phyloP scores from a whole-genome alignment of 2,888 invertebrate genomes.

The Brenthis daphne region DNA sequence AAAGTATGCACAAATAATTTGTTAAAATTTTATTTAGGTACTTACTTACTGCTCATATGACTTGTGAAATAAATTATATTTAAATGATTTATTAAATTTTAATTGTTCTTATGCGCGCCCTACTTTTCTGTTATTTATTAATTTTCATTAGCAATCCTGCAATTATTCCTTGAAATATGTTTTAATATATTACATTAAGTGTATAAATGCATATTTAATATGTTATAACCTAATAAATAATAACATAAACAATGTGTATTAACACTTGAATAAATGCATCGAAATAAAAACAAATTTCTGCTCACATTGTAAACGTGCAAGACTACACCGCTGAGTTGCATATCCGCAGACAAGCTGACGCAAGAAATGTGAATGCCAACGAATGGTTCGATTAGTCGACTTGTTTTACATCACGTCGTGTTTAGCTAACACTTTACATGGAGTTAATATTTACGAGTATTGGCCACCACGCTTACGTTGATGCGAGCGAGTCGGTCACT shows the following conservation, averaged over 20 bases:
- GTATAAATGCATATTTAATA: not conserved
- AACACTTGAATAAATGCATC: not conserved
- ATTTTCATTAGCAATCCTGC: too few relatives aligned
- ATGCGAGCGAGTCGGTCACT: not conserved
- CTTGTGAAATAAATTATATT: too few relatives aligned
- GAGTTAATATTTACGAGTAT: constrained; percentile 7
- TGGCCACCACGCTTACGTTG: not conserved
- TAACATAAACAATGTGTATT: not conserved
- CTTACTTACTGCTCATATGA: too few relatives aligned
- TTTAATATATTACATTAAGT: not conserved
- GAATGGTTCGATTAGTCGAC: constrained; percentile 14
- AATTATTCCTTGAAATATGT: too few relatives aligned
- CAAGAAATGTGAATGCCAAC: constrained; percentile 18
- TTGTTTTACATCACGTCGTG: constrained; percentile 25
- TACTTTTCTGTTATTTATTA: too few relatives aligned
- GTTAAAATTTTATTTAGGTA: too few relatives aligned
- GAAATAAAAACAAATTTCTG: constrained; percentile 2
- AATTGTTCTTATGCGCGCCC: too few relatives aligned
- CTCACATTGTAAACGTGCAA: constrained; percentile 11
- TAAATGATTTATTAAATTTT: too few relatives aligned
- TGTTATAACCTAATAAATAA: too few relatives aligned
- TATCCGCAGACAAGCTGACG: constrained; percentile 3
- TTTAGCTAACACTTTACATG: constrained; percentile 20
- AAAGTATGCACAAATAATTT: too few relatives aligned
- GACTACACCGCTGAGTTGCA: not conserved